Evolutionary conservation across 2,888 invertebrate genomes (phyloP).

Genomic region (Tridacna crocea): DNA sequence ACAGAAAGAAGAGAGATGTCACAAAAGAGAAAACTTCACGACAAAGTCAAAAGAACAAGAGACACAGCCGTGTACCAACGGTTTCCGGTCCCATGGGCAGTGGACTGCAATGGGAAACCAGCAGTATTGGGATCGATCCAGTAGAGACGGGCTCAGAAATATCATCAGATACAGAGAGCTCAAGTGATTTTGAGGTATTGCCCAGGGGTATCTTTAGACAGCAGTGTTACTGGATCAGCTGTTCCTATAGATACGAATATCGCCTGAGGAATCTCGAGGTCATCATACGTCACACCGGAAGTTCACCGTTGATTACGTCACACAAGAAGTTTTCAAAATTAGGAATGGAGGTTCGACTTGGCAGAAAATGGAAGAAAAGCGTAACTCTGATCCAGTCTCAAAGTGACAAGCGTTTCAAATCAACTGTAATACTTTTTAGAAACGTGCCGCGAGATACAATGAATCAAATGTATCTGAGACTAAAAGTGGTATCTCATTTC

Average conservation of each 20-base stretch:
- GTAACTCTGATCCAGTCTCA: neutral
- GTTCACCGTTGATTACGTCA: neutral
- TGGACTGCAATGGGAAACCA: neutral
- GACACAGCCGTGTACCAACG: neutral
- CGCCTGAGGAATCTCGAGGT: neutral
- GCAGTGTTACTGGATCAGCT: constrained; percentile 10
- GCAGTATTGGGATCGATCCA: constrained; percentile 1
- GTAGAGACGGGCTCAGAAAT: neutral
- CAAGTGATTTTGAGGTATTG: neutral
- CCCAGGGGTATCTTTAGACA: neutral
- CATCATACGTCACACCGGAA: constrained; percentile 5
- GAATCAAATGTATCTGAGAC: neutral
- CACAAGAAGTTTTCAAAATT: neutral
- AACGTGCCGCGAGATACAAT: neutral
- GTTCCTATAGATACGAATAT: neutral
- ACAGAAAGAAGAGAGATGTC: neutral
- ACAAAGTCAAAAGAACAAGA: neutral
- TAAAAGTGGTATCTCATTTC: neutral
- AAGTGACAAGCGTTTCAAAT: constrained; percentile 1
- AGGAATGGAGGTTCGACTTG: neutral
- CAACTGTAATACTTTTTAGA: neutral
- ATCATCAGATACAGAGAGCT: neutral
- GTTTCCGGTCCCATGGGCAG: neutral
- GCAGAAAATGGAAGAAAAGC: neutral
- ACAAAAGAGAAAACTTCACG: neutral